A percentile compares a stretch with the other conserved stretches of the same genome.
phyloP scores from a whole-genome alignment of 2,797 vertebrate genomes.

The Eremophila alpestris region DNA sequence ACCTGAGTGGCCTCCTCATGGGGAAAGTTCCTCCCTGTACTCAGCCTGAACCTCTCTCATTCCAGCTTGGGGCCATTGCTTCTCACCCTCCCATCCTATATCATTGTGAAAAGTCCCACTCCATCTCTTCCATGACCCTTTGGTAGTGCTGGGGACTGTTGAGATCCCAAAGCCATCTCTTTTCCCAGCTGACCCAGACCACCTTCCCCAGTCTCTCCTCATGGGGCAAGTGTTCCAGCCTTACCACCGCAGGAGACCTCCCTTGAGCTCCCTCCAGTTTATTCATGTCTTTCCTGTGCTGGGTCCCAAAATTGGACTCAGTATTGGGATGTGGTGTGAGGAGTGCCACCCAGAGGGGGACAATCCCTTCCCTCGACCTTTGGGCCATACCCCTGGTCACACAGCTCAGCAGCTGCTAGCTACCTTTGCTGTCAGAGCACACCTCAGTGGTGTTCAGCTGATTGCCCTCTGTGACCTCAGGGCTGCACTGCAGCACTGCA shows the following conservation, averaged over 20 bases:
- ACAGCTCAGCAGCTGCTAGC: neutral
- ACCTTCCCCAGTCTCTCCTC: neutral
- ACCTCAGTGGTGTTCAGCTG: neutral
- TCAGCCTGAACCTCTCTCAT: neutral
- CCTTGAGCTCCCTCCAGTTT: neutral
- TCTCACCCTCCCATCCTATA: neutral
- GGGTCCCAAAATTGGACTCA: neutral
- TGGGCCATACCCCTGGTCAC: rapidly evolving
- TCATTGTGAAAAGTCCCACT: neutral
- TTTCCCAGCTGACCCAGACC: neutral
- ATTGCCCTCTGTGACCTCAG: neutral
- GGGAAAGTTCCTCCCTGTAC: neutral
- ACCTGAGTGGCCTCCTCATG: neutral
- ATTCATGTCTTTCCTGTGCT: neutral
- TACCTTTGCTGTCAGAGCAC: neutral
- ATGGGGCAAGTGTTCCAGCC: neutral
- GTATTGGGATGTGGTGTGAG: neutral
- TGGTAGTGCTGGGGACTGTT: rapidly evolving
- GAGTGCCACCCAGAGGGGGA: rapidly evolving
- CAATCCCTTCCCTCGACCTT: neutral
- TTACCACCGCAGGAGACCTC: neutral
- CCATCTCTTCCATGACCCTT: neutral
- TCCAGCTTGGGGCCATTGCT: neutral
- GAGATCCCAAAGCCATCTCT: neutral
- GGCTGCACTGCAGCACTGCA: neutral